A percentile compares a stretch with the other conserved stretches of the same genome.
Evolutionary conservation across 1,140 invertebrate genomes (phyloP).

Genomic region (Drosophila trapezifrons): DNA sequence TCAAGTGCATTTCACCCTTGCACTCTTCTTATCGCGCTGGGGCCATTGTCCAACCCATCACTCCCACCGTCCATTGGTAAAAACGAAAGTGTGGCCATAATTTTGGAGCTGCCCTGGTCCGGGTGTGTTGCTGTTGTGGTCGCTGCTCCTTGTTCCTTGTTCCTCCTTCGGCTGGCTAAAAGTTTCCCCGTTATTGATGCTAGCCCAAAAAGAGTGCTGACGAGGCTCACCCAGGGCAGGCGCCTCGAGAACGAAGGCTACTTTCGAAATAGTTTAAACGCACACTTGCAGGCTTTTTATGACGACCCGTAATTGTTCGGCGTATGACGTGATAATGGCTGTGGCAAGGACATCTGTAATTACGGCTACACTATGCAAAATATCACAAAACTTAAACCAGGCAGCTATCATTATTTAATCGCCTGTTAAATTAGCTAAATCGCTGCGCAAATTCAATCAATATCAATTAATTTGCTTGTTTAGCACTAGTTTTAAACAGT

Average conservation of each 20-base stretch:
- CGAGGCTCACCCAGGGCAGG: constrained; percentile 28
- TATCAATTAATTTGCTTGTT: constrained; percentile 2
- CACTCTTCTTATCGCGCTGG: constrained; percentile 50
- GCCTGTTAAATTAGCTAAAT: constrained; percentile 17
- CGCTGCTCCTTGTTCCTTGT: constrained; percentile 25
- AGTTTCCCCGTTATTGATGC: constrained; percentile 54
- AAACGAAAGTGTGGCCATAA: constrained; percentile 76
- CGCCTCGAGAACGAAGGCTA: constrained; percentile 14
- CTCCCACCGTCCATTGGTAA: constrained; percentile 20
- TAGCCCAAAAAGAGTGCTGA: constrained; percentile 35
- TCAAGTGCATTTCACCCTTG: constrained; percentile 1
- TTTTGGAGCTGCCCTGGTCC: constrained; percentile 45
- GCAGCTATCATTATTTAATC: constrained; percentile 24
- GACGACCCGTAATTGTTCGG: constrained; percentile 39
- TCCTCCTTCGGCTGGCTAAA: constrained; percentile 12
- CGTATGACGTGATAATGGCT: constrained; percentile 53
- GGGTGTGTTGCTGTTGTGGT: constrained; percentile 41
- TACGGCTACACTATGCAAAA: constrained; percentile 21
- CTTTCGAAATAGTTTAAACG: constrained; percentile 59
- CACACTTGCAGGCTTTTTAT: constrained; percentile 37
- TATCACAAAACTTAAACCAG: neutral
- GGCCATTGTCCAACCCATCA: constrained; percentile 33
- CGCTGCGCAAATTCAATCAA: constrained; percentile 7
- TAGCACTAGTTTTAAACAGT: constrained; percentile 8
- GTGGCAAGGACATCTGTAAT: constrained; percentile 12